phyloP scores from a whole-genome alignment of 2,797 vertebrate genomes.

The Neosilurus hyrtlii region DNA sequence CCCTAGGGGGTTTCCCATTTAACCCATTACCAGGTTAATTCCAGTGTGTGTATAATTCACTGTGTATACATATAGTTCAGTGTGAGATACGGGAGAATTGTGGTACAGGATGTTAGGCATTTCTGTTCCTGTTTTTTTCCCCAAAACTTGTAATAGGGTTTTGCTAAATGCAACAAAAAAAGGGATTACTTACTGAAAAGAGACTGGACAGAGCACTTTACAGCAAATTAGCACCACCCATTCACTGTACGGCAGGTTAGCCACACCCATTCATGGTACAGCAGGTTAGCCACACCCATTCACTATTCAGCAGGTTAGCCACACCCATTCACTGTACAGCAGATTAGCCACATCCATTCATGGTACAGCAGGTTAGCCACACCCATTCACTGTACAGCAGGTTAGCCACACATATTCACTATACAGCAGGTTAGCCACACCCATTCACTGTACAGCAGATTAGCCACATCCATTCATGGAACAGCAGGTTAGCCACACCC shows the following conservation, averaged over 20 bases:
- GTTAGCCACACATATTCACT: not conserved
- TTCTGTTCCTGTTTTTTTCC: not conserved
- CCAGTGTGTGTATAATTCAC: not conserved
- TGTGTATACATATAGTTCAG: not conserved
- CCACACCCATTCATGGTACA: not conserved
- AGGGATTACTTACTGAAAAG: not conserved
- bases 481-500: not conserved
- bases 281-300: not conserved
- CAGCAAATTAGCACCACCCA: not conserved
- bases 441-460: not conserved
- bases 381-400: not conserved
- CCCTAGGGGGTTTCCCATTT: not conserved
- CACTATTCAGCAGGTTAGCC: not conserved
- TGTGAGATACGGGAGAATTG: not conserved
- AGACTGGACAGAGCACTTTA: not conserved
- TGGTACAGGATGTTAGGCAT: not conserved
- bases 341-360: not conserved
- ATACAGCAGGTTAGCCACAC: not conserved
- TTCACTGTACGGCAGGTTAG: not conserved
- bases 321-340: not conserved
- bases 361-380: not conserved
- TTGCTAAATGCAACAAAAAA: not conserved
- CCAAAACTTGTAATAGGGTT: not conserved
- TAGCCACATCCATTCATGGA: rapidly evolving
- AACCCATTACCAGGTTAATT: not conserved